Conservation (phyloP, 2,797 vertebrate genomes). For the Acipenser oxyrinchus region DNA sequence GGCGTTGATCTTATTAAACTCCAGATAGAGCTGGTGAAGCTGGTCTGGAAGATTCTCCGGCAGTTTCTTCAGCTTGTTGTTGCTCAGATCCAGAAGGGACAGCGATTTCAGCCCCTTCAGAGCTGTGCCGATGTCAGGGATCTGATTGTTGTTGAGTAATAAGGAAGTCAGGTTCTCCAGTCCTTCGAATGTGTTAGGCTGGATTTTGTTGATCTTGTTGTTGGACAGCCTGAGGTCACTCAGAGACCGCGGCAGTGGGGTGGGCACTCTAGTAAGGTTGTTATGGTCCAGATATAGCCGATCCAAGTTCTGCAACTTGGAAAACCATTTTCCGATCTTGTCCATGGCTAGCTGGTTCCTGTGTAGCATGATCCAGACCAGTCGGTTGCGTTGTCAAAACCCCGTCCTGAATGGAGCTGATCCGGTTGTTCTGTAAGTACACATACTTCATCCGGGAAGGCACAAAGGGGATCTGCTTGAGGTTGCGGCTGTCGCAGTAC, state of each 20-base stretch:
- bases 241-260: slow-evolving; percentile 72
- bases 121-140: slow-evolving; percentile 72
- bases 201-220: slow-evolving; percentile 78
- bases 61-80: slow-evolving; percentile 78
- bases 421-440: slow-evolving; percentile 88
- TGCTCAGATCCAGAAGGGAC: slow-evolving; percentile 79
- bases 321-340: slow-evolving; percentile 70
- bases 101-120: slow-evolving; percentile 72
- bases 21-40: slow-evolving; percentile 87
- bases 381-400: slow-evolving; percentile 78
- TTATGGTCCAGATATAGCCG: slow-evolving; percentile 88
- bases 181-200: slow-evolving; percentile 67
- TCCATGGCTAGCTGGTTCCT: slow-evolving; percentile 78
- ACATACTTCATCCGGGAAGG: slow-evolving; percentile 84
- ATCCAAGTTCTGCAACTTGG: slow-evolving; percentile 68
- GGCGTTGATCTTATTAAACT: slow-evolving; percentile 75
- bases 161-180: slow-evolving; percentile 86
- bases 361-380: slow-evolving; percentile 88
- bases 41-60: slow-evolving; percentile 73
- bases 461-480: slow-evolving; percentile 76
- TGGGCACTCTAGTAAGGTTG: slow-evolving; percentile 76
- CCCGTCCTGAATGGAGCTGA: slow-evolving; percentile 69
- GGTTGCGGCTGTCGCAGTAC: slow-evolving; percentile 84
- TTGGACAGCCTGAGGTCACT: slow-evolving; percentile 76
- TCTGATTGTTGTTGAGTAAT: slow-evolving; percentile 78